Conservation (phyloP, 2,888 invertebrate species). For the Pantelozetes paolii region DNA sequence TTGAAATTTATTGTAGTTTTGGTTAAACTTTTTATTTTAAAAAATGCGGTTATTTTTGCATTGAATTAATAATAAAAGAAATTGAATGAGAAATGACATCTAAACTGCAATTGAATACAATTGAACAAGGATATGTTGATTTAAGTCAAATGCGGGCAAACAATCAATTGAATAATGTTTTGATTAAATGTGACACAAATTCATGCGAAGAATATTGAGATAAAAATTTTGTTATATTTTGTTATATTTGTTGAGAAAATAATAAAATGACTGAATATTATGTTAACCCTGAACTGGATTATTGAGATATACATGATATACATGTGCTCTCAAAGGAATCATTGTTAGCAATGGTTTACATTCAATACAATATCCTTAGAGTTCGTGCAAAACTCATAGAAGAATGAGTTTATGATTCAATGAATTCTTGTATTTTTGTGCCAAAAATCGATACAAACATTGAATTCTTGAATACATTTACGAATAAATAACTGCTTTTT, state of each 20-base stretch:
- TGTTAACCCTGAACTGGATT: background rate
- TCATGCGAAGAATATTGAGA: background rate
- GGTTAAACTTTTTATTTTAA: too few species aligned
- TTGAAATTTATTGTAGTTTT: too few species aligned
- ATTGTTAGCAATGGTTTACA: background rate
- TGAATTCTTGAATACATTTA: background rate
- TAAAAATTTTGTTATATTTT: too few species aligned
- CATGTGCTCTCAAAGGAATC: background rate
- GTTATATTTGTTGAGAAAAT: too few species aligned
- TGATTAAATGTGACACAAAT: background rate
- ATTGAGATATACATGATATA: constrained; percentile 15
- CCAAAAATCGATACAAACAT: background rate
- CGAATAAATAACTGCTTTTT: too few species aligned
- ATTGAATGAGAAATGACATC: too few species aligned
- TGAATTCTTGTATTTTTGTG: background rate
- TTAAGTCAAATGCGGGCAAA: background rate
- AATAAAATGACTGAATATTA: background rate
- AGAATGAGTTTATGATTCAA: background rate
- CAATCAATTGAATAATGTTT: background rate
- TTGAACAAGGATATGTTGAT: too few species aligned
- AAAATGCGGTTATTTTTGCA: too few species aligned
- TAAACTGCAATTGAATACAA: too few species aligned
- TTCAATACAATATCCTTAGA: background rate
- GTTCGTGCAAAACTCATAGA: constrained; percentile 16
- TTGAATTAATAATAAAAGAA: too few species aligned